These are phyloP conservation scores for Graptemys geographica DNA, from an alignment of 2,797 vertebrate species.

Conservation along the genomic window DNA sequence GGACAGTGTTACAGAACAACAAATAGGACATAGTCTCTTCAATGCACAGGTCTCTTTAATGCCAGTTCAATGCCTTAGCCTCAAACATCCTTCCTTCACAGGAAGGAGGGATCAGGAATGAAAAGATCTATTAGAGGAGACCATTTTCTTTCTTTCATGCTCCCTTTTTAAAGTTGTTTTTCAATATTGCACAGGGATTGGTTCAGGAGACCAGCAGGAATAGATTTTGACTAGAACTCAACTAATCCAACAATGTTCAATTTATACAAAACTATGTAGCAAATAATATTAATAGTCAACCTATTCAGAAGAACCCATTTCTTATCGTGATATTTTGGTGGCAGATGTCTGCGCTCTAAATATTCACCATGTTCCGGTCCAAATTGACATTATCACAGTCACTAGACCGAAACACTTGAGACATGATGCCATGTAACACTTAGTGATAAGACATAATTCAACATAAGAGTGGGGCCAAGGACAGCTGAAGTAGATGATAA, in stretches of 20 bases:
- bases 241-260: not conserved
- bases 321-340: not conserved
- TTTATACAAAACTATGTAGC: not conserved
- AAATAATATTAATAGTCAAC: not conserved
- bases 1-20: not conserved
- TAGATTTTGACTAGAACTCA: not conserved
- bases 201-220: not conserved
- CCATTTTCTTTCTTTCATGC: not conserved
- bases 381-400: not conserved
- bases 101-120: not conserved
- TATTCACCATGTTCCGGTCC: not conserved
- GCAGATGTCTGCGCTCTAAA: not conserved
- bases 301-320: not conserved
- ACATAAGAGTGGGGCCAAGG: conserved; percentile 18
- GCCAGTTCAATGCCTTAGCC: not conserved
- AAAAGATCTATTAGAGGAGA: not conserved
- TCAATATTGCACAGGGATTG: not conserved
- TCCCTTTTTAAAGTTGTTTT: not conserved
- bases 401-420: conserved; percentile 8
- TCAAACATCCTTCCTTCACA: not conserved
- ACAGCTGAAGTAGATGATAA: conserved; percentile 33
- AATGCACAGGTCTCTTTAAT: not conserved
- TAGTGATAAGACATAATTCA: conserved; percentile 28
- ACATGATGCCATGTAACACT: conserved; percentile 25
- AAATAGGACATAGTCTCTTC: not conserved